phyloP scores from a whole-genome alignment of 2,888 invertebrate genomes.

The Caenorhabditis afra region DNA sequence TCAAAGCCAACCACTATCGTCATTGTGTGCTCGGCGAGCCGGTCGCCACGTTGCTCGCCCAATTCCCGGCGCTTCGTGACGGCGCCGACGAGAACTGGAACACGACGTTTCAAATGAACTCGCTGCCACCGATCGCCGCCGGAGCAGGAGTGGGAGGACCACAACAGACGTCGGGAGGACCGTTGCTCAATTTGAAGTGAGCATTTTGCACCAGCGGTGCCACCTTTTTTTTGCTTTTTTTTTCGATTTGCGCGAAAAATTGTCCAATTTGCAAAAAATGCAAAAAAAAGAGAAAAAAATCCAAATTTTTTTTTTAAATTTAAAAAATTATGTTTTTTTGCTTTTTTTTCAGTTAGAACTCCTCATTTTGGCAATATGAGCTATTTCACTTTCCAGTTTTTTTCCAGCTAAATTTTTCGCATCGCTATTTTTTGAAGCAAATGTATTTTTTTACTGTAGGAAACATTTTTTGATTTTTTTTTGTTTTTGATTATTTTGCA shows the following conservation, averaged over 20 bases:
- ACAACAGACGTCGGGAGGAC: slow-evolving; percentile 44
- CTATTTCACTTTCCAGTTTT: too few relatives aligned
- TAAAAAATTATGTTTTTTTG: too few relatives aligned
- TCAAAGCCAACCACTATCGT: slow-evolving; percentile 22
- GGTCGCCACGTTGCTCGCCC: slow-evolving; percentile 36
- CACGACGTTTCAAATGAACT: slow-evolving; percentile 40
- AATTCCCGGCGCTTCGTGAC: slow-evolving; percentile 52
- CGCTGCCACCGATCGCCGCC: slow-evolving; percentile 22
- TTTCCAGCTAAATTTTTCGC: too few relatives aligned
- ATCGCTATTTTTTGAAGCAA: too few relatives aligned
- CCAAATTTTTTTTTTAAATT: too few relatives aligned
- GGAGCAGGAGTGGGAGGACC: too few relatives aligned
- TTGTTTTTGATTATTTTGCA: too few relatives aligned
- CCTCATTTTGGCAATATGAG: too few relatives aligned
- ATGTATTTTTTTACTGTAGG: neutral
- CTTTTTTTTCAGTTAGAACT: too few relatives aligned
- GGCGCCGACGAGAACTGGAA: slow-evolving; percentile 48
- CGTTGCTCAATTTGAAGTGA: slow-evolving; percentile 64
- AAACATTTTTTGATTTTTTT: too few relatives aligned
- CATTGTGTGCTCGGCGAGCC: slow-evolving; percentile 50
- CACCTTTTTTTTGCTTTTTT: neutral
- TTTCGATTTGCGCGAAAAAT: neutral
- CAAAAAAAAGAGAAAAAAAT: neutral
- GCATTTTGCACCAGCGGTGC: slow-evolving; percentile 19
- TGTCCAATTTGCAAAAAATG: too few relatives aligned